Evolutionary conservation across 2,888 invertebrate species (phyloP).

Genomic region (Gisinianus flammeolus): DNA sequence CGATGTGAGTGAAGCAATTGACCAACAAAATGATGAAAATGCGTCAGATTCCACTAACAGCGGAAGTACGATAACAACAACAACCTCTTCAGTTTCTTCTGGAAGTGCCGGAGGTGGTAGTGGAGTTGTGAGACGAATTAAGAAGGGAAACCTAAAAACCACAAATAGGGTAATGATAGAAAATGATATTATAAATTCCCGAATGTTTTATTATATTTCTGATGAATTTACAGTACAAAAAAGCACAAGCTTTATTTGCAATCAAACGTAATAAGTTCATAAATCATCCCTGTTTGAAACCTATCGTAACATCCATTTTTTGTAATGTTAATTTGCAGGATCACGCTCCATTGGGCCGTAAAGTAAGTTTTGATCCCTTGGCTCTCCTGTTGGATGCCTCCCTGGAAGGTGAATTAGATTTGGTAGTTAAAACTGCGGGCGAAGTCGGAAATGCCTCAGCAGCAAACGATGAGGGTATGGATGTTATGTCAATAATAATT

Average conservation of each 20-base stretch:
- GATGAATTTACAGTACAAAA: not conserved
- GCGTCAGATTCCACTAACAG: slow-evolving; percentile 59
- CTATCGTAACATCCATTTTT: not conserved
- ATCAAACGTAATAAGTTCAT: too few relatives aligned
- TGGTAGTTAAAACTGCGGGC: slow-evolving; percentile 92
- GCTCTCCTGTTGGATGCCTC: slow-evolving; percentile 96
- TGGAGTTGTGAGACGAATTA: slow-evolving; percentile 68
- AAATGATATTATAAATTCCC: not conserved
- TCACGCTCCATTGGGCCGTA: slow-evolving; percentile 63
- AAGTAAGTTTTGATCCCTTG: slow-evolving; percentile 97
- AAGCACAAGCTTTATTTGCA: not conserved
- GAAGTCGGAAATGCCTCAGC: slow-evolving; percentile 77
- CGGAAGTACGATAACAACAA: slow-evolving; percentile 59
- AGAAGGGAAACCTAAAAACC: slow-evolving; percentile 79
- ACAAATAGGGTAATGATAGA: slow-evolving; percentile 59
- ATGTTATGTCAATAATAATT: too few relatives aligned
- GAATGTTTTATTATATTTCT: not conserved
- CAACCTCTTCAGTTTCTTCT: slow-evolving; percentile 42
- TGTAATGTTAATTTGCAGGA: slow-evolving; percentile 42
- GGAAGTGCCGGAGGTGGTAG: slow-evolving; percentile 59
- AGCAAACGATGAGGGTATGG: slow-evolving; percentile 98
- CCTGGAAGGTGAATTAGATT: slow-evolving; percentile 95
- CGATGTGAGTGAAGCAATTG: slow-evolving; percentile 36
- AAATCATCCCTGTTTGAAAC: too few relatives aligned
- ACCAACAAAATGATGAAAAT: slow-evolving; percentile 43